These are phyloP conservation scores for Alectoris magna DNA, from an alignment of 2,797 vertebrate species.

Conservation along the genomic window DNA sequence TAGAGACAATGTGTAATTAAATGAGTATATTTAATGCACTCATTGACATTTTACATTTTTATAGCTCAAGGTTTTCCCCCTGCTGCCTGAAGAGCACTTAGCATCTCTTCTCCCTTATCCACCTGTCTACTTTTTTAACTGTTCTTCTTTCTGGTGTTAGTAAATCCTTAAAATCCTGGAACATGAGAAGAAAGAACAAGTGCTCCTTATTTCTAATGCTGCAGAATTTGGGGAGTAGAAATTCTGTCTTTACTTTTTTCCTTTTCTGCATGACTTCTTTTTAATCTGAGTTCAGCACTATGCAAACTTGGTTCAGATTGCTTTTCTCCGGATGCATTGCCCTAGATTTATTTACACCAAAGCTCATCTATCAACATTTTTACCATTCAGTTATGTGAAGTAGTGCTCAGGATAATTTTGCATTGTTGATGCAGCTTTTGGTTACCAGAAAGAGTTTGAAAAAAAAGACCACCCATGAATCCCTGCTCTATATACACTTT, in stretches of 20 bases:
- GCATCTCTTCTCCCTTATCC: background rate
- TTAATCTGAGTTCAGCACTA: background rate
- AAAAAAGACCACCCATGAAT: background rate
- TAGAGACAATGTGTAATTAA: constrained; percentile 26
- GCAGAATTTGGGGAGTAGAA: background rate
- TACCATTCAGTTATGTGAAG: background rate
- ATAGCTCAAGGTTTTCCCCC: background rate
- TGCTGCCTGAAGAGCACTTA: background rate
- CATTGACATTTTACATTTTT: background rate
- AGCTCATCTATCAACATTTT: background rate
- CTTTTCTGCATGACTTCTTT: background rate
- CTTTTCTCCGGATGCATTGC: background rate
- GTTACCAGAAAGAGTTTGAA: background rate
- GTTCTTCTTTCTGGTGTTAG: background rate
- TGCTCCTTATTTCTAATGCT: background rate
- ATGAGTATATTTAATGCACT: background rate
- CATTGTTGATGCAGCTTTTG: background rate
- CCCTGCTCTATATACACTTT: background rate
- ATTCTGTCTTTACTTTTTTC: background rate
- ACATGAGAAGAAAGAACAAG: background rate
- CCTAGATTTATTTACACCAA: background rate
- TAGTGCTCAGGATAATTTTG: background rate
- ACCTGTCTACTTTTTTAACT: background rate
- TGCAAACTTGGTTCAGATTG: background rate
- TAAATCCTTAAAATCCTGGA: background rate